Conservation (phyloP, 2,113 vertebrate genomes). For the Parotia lawesii region DNA sequence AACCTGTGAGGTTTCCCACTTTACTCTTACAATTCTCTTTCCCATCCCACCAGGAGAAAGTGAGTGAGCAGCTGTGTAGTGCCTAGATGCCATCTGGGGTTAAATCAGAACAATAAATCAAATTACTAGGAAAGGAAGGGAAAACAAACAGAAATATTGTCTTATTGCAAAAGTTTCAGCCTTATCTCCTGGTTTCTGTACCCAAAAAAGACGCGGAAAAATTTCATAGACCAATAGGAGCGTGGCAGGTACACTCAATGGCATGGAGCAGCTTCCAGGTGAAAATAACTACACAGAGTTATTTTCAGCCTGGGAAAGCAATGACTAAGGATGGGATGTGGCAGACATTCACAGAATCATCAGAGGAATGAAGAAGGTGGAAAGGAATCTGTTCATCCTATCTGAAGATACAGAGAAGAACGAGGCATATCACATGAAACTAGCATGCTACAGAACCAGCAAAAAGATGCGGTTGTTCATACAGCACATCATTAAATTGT, state of each 20-base stretch:
- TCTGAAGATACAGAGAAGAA: not conserved
- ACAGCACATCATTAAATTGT: not conserved
- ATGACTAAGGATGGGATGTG: not conserved
- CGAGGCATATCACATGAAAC: not conserved
- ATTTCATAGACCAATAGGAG: not conserved
- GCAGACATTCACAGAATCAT: not conserved
- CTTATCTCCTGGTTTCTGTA: not conserved
- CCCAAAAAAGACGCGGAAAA: not conserved
- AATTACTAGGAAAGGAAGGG: not conserved
- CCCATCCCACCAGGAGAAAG: not conserved
- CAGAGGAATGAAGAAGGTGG: not conserved
- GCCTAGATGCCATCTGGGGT: not conserved
- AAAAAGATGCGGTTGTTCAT: not conserved
- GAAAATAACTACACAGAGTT: not conserved
- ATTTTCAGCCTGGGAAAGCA: not conserved
- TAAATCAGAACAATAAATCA: not conserved
- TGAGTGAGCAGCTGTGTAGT: not conserved
- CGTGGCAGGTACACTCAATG: not conserved
- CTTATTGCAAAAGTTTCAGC: not conserved
- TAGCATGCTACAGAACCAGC: not conserved
- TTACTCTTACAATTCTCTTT: not conserved
- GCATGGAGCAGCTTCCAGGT: not conserved
- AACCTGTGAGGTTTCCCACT: not conserved
- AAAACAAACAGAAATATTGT: not conserved
- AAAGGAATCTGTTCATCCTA: not conserved